Conservation (phyloP, 2,113 vertebrate species). For the Scolopax mira region DNA sequence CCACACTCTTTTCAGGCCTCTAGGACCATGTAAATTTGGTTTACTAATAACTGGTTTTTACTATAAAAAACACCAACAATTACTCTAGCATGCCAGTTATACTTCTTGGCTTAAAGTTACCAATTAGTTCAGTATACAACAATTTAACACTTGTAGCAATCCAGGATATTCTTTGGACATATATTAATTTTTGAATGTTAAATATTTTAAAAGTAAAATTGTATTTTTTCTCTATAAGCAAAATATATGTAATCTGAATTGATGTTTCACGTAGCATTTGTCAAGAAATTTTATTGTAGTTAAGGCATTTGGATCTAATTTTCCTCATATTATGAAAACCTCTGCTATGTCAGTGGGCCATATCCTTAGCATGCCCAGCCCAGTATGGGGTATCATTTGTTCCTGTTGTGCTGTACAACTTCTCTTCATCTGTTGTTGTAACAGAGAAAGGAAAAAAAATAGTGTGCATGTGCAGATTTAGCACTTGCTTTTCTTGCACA, state of each 20-base stretch:
- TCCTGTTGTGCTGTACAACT: neutral
- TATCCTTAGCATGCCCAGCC: slow-evolving; percentile 25
- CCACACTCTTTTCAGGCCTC: neutral
- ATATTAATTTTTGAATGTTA: slow-evolving; percentile 48
- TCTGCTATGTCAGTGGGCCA: slow-evolving; percentile 28
- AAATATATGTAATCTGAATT: slow-evolving; percentile 40
- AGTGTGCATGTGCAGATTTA: neutral
- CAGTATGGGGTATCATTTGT: neutral
- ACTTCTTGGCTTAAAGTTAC: neutral
- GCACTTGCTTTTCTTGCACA: slow-evolving; percentile 51
- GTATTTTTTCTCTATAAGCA: slow-evolving; percentile 44
- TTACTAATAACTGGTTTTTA: slow-evolving; percentile 1
- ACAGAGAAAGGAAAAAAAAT: neutral
- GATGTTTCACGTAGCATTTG: slow-evolving; percentile 48
- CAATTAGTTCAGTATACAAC: neutral
- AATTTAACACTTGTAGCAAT: slow-evolving; percentile 42
- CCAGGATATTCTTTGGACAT: slow-evolving; percentile 20
- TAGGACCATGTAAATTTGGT: neutral
- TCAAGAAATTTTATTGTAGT: slow-evolving; percentile 9
- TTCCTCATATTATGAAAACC: slow-evolving; percentile 24
- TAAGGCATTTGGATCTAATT: slow-evolving; percentile 40
- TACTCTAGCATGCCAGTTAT: slow-evolving; percentile 10
- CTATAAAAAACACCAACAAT: neutral
- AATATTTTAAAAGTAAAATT: slow-evolving; percentile 35
- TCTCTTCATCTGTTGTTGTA: slow-evolving; percentile 9